Percentiles rank a stretch among this genome's conserved stretches.
Evolutionary conservation across 2,888 invertebrate species (phyloP).

Genomic region (Acronicta psi): DNA sequence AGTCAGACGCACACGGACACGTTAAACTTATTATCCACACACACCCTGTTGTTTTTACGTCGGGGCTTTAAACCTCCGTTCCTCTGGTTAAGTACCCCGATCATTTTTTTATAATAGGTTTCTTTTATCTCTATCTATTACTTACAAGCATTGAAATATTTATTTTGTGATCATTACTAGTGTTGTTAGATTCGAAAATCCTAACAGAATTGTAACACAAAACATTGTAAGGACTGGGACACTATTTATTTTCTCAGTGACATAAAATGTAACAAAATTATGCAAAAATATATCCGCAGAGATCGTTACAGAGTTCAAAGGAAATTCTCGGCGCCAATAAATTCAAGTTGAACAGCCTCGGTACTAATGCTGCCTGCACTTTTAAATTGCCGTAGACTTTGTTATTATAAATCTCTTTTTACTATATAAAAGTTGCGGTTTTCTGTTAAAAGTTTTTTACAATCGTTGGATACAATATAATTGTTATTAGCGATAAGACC

Average conservation of each 20-base stretch:
- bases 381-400: slow-evolving; percentile 52
- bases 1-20: too few species aligned
- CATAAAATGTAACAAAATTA: slow-evolving; percentile 63
- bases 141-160: too few species aligned
- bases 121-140: too few species aligned
- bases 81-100: too few species aligned
- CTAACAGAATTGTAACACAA: neutral
- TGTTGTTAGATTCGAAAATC: neutral
- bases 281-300: slow-evolving; percentile 62
- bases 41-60: too few species aligned
- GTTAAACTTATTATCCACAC: too few species aligned
- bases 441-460: neutral
- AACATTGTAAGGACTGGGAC: neutral
- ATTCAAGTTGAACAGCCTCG: slow-evolving; percentile 62
- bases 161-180: too few species aligned
- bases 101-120: too few species aligned
- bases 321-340: slow-evolving; percentile 69
- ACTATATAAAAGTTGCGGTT: neutral
- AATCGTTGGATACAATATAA: neutral
- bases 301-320: slow-evolving; percentile 73
- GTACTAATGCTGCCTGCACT: slow-evolving; percentile 56
- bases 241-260: slow-evolving; percentile 28
- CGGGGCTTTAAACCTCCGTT: too few species aligned
- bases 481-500: too few species aligned
- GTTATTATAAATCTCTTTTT: slow-evolving; percentile 39